These are phyloP conservation scores for Hippoglossus stenolepis DNA, from an alignment of 2,113 vertebrate genomes.

Conservation along the genomic window DNA sequence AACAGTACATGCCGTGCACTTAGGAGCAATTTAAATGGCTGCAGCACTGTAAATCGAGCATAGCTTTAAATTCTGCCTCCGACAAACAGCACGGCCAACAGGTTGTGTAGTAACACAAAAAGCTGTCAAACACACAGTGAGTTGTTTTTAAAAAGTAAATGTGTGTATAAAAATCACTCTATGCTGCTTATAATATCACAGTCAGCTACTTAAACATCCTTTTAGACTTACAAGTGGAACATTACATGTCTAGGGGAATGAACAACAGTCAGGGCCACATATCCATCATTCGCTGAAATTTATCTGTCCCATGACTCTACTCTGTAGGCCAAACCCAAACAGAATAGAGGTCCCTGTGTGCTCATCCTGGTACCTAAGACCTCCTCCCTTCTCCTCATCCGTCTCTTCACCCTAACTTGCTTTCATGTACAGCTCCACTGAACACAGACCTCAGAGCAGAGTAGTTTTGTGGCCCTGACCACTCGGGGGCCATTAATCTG, in stretches of 20 bases:
- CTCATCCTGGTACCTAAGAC: conserved; percentile 65
- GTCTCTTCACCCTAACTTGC: conserved; percentile 62
- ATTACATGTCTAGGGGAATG: conserved; percentile 35
- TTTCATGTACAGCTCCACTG: conserved; percentile 68
- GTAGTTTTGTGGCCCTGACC: conserved; percentile 78
- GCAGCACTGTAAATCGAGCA: conserved; percentile 23
- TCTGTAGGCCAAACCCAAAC: conserved; percentile 73
- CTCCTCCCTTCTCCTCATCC: conserved; percentile 56
- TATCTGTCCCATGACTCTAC: conserved; percentile 75
- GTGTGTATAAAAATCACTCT: conserved; percentile 6
- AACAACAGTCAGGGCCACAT: conserved; percentile 59
- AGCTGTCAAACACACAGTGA: conserved; percentile 3
- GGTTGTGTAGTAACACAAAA: conserved; percentile 7
- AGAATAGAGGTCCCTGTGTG: conserved; percentile 67
- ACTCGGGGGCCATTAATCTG: conserved; percentile 83
- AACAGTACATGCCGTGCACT: conserved; percentile 10
- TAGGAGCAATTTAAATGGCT: neutral
- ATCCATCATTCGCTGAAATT: conserved; percentile 68
- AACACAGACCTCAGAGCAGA: conserved; percentile 74
- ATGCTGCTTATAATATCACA: conserved; percentile 2
- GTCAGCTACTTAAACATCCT: conserved; percentile 36
- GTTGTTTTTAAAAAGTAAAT: neutral
- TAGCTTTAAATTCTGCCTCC: conserved; percentile 4
- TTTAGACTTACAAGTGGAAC: conserved; percentile 47
- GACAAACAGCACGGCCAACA: conserved; percentile 6